Evolutionary conservation across 1,140 invertebrate genomes (phyloP), one percentile per base, ranked within the genome.

Genomic region (Zaprionus africanus): DNA sequence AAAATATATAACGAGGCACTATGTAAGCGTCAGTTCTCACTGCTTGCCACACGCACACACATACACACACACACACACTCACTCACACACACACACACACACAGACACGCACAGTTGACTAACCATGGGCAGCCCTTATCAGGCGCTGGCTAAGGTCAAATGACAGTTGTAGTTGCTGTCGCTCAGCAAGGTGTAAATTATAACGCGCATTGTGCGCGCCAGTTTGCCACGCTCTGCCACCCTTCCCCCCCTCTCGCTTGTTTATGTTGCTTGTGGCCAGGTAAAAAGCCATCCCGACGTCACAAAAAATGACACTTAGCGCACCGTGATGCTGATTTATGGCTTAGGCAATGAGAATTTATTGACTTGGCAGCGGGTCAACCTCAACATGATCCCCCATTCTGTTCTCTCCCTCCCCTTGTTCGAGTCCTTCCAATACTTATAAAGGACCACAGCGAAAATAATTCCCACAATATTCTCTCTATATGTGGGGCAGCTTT

Each of bases 221-320:
- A 34, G 9, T 66, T 70, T 84, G 85, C 74, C 80, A 88, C 63
- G 67, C 63, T 71, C 53, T 34, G 31, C 51, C 34, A 28, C n/a
- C 58, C 13, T 7, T 15, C 28, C n/a, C 19, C 51, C 28, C 31
- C 31, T 2, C 15, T 5, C 54, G 58, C 66, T 81, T 71, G 85
- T 72, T 70, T 72, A 56, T 77, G 70, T 79, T 83, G 72, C 54
- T 71, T 74, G 76, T 81, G 83, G 64, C 65, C 74, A 88, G 84
- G 84, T 88, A 90, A 84, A 87, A 87, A 87, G 84, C 81, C 78
- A 84, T 90, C 84, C 59, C 51, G 75, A 78, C 66, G 81, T 90
- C 84, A 90, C 84, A 88, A 88, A 90, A 90, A 90, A 90, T 90
- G 85, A 90, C 85, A 90, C 86, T 90, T 90, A 90, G 82, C 85